Evolutionary conservation across 2,888 invertebrate genomes (phyloP), one percentile per base, ranked within the genome.

Genomic region (Azorinus chamasolen): DNA sequence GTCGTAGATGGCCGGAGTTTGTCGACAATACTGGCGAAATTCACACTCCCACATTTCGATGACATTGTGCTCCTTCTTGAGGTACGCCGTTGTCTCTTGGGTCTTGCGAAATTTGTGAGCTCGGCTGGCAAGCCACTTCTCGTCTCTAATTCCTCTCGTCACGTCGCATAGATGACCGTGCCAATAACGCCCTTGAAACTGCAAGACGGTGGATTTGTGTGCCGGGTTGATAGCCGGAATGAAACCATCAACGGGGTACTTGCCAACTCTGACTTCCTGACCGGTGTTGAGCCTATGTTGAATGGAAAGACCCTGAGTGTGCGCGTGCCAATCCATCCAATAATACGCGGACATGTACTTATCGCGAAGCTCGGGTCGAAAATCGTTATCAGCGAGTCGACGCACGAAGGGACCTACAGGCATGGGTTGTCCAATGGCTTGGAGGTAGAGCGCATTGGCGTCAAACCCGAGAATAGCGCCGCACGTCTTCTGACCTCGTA

Each of bases 381-480:
- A 32, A 32, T 32, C 32, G 32, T 32, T 32, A 14, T 50, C 50
- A 22, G n/a, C 20, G 45, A 45, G n/a, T 45, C 45, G 45, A 18
- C 45, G 45, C 20, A 45, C 20, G 20, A 45, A 45, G 20, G 45
- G 45, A 20, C 45, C 45, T 45, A 45, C 20, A 45, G 45, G 45
- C n/a, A 45, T 45, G n/a, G 45, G 45, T 48, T 81, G 50, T 12
- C 68, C 74, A 24, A 78, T 74, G n/a, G 61, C 66, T 14, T 65
- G 53, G 10, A 78, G 54, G 46, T 81, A 81, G 2, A 81, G 50
- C 14, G 81, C 74, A 65, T 78, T 82, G 27, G 75, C 82, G 50
- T 82, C 75, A 43, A 66, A 82, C 3, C 78, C 78, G 6, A 75
- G 59, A 39, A 82, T 70, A 8, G 65, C 53, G 12, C 39, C 37